Conservation (phyloP, 92 coral and sea anemone genomes). For the Parazoanthus swiftii region DNA sequence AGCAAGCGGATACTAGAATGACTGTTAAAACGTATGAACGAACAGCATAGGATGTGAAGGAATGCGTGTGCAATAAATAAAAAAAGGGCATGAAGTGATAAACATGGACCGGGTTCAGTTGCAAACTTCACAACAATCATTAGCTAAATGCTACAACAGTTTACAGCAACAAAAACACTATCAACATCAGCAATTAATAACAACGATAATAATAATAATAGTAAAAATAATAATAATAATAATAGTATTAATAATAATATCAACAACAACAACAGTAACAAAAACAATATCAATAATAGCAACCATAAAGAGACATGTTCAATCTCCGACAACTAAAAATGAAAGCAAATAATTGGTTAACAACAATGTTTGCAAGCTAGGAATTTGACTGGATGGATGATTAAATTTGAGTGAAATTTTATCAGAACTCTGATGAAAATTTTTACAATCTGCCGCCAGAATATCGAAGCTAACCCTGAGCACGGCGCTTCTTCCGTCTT, state of each 20-base stretch:
- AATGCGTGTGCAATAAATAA: too few relatives aligned
- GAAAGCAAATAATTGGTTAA: background rate
- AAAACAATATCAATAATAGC: background rate
- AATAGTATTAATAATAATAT: background rate
- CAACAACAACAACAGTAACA: background rate
- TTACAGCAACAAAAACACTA: too few relatives aligned
- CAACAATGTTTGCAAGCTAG: background rate
- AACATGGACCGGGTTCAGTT: too few relatives aligned
- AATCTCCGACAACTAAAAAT: background rate
- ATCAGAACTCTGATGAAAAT: background rate
- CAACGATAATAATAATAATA: background rate
- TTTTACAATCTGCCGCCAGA: conserved; percentile 1
- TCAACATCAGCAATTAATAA: background rate
- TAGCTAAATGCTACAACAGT: too few relatives aligned
- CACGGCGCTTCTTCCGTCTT: conserved; percentile 5
- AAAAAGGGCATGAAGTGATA: too few relatives aligned
- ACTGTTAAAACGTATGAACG: too few relatives aligned
- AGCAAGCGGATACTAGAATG: too few relatives aligned
- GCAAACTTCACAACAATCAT: too few relatives aligned
- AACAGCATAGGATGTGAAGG: too few relatives aligned
- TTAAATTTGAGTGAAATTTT: background rate
- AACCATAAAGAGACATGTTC: background rate
- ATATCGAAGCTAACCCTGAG: conserved; percentile 33
- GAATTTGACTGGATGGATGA: background rate
- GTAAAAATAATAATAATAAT: background rate